Evolutionary conservation across 1,140 invertebrate genomes (phyloP).

Genomic region (Saccostrea echinata): DNA sequence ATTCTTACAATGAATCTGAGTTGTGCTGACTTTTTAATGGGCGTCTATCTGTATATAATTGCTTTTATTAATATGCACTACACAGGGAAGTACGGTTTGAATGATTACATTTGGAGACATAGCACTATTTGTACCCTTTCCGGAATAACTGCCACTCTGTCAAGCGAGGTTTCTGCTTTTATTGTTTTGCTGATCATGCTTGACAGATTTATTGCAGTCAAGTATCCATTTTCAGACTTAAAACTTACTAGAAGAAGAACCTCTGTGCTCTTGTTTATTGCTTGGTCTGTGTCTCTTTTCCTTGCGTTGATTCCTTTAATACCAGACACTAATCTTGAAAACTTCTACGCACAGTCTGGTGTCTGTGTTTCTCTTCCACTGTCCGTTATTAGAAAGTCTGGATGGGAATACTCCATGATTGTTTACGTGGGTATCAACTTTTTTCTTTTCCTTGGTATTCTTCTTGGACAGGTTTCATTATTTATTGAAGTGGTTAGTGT

Average conservation of each 20-base stretch:
- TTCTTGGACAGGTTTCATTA: slow-evolving; percentile 59
- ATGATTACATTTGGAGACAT: neutral
- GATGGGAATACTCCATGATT: slow-evolving; percentile 58
- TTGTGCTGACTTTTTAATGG: neutral
- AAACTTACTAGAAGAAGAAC: neutral
- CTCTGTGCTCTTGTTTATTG: neutral
- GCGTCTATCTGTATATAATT: neutral
- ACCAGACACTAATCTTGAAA: neutral
- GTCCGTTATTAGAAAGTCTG: neutral
- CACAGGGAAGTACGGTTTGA: neutral
- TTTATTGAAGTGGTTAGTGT: slow-evolving; percentile 24
- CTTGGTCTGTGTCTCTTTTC: neutral
- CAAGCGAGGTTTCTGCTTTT: neutral
- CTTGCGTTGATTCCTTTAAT: neutral
- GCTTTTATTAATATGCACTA: neutral
- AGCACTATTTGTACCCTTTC: neutral
- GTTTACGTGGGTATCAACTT: slow-evolving; percentile 64
- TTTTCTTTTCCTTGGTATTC: slow-evolving; percentile 56
- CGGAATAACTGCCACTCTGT: neutral
- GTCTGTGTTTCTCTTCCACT: neutral
- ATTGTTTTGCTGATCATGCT: neutral
- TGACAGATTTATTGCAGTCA: neutral
- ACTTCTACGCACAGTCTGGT: neutral
- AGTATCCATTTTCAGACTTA: neutral
- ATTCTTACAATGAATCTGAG: neutral